Evolutionary conservation across 2,797 vertebrate species (phyloP).

Genomic region (Etheostoma perlongum): DNA sequence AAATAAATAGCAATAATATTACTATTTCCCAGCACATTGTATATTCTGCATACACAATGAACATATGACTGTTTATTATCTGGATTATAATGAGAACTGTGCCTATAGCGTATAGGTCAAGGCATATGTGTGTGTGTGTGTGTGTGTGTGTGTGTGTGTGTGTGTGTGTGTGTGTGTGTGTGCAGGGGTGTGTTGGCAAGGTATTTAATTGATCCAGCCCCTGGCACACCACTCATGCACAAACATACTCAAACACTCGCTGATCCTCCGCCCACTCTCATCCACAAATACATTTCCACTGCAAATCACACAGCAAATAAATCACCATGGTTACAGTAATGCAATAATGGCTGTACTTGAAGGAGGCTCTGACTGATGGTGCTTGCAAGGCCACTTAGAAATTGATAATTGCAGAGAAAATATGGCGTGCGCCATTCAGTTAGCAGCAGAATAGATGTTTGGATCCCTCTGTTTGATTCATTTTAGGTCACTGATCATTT

Average conservation of each 20-base stretch:
- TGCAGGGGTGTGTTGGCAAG: conserved; percentile 11
- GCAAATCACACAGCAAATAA: conserved; percentile 70
- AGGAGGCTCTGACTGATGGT: conserved; percentile 63
- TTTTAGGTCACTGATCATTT: background rate
- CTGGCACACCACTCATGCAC: conserved; percentile 30
- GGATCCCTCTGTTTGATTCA: conserved; percentile 21
- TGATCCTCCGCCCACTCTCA: conserved; percentile 68
- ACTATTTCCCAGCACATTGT: conserved; percentile 1
- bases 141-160: conserved; percentile 14
- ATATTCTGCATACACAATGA: background rate
- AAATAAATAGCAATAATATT: background rate
- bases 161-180: conserved; percentile 9
- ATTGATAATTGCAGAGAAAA: conserved; percentile 57
- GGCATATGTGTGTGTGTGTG: background rate
- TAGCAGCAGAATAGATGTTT: conserved; percentile 18
- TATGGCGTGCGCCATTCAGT: conserved; percentile 18
- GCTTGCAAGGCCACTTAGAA: conserved; percentile 58
- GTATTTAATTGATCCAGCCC: conserved; percentile 49
- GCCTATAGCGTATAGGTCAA: conserved; percentile 24
- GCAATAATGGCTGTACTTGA: conserved; percentile 66
- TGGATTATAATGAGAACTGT: background rate
- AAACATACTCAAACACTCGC: conserved; percentile 20
- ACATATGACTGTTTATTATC: background rate
- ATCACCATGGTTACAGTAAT: conserved; percentile 79
- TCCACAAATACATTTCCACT: conserved; percentile 72